A percentile compares a stretch with the other conserved stretches of the same genome.
Conservation (phyloP, 2,888 invertebrate species). For the Microdon myrmicae region DNA sequence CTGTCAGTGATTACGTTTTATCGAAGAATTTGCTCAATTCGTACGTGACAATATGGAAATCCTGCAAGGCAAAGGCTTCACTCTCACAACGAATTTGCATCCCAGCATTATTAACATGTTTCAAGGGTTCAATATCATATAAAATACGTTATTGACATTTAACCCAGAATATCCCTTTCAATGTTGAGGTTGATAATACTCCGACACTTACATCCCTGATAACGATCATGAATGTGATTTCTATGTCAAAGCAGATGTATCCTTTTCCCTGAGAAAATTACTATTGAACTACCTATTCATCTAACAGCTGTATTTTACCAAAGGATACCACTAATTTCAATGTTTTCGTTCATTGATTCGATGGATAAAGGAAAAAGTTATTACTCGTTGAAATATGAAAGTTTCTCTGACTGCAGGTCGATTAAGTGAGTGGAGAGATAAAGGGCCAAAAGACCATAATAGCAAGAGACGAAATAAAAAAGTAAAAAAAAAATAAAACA, state of each 20-base stretch:
- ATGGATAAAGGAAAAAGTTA: constrained; percentile 27
- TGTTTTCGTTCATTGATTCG: constrained; percentile 36
- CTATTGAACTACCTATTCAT: no score
- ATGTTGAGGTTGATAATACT: background rate
- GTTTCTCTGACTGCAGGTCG: no score
- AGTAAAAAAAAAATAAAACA: constrained; percentile 6
- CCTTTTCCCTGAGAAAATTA: no score
- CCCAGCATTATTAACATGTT: constrained; percentile 23
- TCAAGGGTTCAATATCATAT: constrained; percentile 18
- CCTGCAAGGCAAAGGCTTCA: constrained; percentile 4
- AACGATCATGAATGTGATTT: background rate
- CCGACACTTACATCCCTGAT: background rate
- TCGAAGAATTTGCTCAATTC: constrained; percentile 19
- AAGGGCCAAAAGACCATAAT: background rate
- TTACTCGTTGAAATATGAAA: constrained; percentile 32
- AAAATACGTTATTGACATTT: constrained; percentile 37
- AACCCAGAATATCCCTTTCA: constrained; percentile 25
- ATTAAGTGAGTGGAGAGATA: no score
- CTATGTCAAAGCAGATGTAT: no score
- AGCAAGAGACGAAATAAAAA: background rate
- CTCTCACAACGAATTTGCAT: background rate
- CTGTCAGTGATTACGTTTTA: constrained; percentile 25
- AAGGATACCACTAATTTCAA: constrained; percentile 36
- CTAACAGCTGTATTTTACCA: no score
- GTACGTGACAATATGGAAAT: constrained; percentile 30